Evolutionary conservation across 2,113 vertebrate species (phyloP).

Genomic region (Rhegmatorhina hoffmannsi): DNA sequence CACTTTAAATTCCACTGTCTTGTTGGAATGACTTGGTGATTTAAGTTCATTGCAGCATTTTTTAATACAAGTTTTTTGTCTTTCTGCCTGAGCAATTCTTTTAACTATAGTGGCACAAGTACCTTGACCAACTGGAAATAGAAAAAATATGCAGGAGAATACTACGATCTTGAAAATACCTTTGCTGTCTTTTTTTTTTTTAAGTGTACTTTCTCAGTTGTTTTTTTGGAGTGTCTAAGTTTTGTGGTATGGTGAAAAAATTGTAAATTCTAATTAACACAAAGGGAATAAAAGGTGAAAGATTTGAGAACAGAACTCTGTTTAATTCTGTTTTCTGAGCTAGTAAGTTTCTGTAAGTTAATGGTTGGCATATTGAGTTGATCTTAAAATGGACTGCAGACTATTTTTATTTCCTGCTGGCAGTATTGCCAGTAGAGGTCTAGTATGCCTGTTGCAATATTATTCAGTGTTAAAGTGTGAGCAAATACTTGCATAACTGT

Average conservation of each 20-base stretch:
- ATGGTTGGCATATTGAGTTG: slow-evolving; percentile 23
- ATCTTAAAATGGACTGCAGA: slow-evolving; percentile 33
- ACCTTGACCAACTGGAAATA: neutral
- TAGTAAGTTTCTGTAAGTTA: neutral
- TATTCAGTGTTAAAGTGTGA: slow-evolving; percentile 66
- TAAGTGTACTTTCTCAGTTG: neutral
- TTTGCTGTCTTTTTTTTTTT: neutral
- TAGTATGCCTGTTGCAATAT: slow-evolving; percentile 51
- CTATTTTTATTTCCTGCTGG: slow-evolving; percentile 47
- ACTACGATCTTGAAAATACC: neutral
- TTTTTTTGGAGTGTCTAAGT: slow-evolving; percentile 27
- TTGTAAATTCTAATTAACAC: slow-evolving; percentile 42
- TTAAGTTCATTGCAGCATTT: neutral
- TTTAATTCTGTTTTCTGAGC: neutral
- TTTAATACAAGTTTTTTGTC: neutral
- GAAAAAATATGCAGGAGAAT: neutral
- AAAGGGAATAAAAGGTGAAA: neutral
- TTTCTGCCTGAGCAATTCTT: neutral
- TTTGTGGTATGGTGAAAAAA: slow-evolving; percentile 1
- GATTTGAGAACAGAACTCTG: neutral
- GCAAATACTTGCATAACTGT: slow-evolving; percentile 63
- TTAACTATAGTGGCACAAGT: neutral
- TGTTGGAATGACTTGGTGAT: neutral
- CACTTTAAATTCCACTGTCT: neutral
- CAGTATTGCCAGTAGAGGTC: slow-evolving; percentile 47